Conservation (phyloP, 2,113 vertebrate species). For the human region DNA sequence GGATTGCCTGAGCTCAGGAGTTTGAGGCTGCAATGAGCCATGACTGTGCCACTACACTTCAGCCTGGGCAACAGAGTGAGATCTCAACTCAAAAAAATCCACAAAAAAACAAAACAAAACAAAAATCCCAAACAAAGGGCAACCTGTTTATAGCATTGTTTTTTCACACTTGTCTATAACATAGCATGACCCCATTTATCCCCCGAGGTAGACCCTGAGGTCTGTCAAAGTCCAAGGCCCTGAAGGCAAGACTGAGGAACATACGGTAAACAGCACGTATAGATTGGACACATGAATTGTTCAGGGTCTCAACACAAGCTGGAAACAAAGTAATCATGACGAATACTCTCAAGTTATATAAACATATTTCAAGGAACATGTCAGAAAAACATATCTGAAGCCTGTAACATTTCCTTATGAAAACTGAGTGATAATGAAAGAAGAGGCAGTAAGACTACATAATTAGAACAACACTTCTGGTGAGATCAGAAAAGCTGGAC, state of each 20-base stretch:
- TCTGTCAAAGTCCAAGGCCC: not conserved
- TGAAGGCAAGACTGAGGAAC: not conserved
- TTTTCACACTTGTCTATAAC: not conserved
- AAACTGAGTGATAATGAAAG: not conserved
- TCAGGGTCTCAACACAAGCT: not conserved
- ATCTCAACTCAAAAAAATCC: too few relatives aligned
- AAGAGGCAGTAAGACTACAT: not conserved
- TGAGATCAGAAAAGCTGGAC: not conserved
- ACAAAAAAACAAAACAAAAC: not conserved
- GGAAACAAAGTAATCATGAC: not conserved
- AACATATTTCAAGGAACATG: not conserved
- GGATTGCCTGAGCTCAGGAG: too few relatives aligned
- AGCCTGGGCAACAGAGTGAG: too few relatives aligned
- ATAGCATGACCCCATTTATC: not conserved
- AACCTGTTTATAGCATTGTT: not conserved
- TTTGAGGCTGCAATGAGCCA: too few relatives aligned
- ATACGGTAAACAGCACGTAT: not conserved
- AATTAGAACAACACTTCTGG: not conserved
- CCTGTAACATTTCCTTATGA: not conserved
- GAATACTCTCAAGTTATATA: slow-evolving; percentile 7
- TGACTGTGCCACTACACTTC: too few relatives aligned
- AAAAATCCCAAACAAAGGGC: not conserved
- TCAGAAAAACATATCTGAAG: slow-evolving; percentile 17
- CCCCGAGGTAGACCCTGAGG: not conserved
- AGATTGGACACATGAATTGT: not conserved